Evolutionary conservation across 23 tunicate species (phyloP).

Genomic region (Oikopleura dioica): DNA sequence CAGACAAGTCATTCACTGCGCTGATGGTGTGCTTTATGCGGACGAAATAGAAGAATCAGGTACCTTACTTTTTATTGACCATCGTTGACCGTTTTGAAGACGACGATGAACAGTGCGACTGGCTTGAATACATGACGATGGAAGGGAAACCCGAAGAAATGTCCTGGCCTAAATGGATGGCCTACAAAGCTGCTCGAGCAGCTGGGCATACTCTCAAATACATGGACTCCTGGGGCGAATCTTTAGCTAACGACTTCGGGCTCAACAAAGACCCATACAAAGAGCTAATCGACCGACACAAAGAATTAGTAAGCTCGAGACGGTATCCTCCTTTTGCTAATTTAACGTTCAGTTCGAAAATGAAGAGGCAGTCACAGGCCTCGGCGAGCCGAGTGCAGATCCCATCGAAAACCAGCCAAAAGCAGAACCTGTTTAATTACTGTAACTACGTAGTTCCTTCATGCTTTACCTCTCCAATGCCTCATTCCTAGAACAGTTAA

Average conservation of each 20-base stretch:
- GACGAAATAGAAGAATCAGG: no score
- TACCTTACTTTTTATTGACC: no score
- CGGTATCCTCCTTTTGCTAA: no score
- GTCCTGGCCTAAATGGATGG: background rate
- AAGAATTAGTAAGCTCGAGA: background rate
- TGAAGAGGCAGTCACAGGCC: no score
- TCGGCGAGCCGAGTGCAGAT: no score
- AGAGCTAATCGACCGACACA: background rate
- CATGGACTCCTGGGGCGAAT: background rate
- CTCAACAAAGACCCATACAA: background rate
- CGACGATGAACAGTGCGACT: background rate
- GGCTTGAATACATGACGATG: background rate
- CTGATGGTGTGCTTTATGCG: background rate
- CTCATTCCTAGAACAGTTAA: no score
- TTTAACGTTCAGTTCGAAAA: no score
- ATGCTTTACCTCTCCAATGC: no score
- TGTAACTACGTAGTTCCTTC: no score
- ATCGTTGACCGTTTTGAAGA: no score
- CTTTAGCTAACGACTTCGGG: background rate
- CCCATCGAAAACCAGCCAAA: no score
- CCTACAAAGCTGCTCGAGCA: background rate
- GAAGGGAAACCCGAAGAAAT: background rate
- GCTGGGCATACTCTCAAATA: background rate
- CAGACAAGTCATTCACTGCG: background rate
- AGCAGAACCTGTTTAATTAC: no score